These are phyloP conservation scores for Chelon labrosus DNA, from an alignment of 2,797 vertebrate genomes.

Conservation along the genomic window DNA sequence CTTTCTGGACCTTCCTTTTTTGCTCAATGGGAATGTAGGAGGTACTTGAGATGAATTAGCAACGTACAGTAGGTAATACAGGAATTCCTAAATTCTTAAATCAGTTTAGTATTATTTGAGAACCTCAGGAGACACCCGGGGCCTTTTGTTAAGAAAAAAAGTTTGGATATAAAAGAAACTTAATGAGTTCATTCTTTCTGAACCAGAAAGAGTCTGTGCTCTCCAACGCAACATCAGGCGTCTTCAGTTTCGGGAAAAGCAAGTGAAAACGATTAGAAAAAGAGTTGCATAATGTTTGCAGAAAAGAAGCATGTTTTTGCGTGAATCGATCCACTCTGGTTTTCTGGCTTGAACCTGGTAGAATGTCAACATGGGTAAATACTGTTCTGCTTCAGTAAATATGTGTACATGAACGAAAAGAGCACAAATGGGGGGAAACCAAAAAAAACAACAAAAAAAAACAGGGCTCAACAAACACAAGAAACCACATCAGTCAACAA, in stretches of 20 bases:
- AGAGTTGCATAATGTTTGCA: conserved; percentile 68
- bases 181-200: conserved; percentile 34
- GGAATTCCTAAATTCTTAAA: neutral
- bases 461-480: conserved; percentile 52
- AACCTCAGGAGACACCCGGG: conserved; percentile 14
- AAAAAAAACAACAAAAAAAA: conserved; percentile 8
- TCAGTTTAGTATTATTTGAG: conserved; percentile 10
- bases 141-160: too few relatives aligned
- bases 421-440: conserved; percentile 11
- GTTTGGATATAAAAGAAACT: neutral
- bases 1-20: neutral
- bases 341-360: conserved; percentile 78
- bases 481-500: conserved; percentile 48
- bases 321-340: conserved; percentile 39
- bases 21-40: conserved; percentile 26
- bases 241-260: conserved; percentile 20
- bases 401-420: conserved; percentile 45
- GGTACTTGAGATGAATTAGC: conserved; percentile 12
- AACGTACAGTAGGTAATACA: conserved; percentile 24
- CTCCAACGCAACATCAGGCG: conserved; percentile 49
- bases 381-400: conserved; percentile 71
- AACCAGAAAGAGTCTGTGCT: conserved; percentile 45
- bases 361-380: conserved; percentile 66
- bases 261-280: conserved; percentile 33
- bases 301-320: conserved; percentile 44